Base-by-base conservation (phyloP, 2,888 invertebrate species). In the Cremastobaeus sp. region DNA sequence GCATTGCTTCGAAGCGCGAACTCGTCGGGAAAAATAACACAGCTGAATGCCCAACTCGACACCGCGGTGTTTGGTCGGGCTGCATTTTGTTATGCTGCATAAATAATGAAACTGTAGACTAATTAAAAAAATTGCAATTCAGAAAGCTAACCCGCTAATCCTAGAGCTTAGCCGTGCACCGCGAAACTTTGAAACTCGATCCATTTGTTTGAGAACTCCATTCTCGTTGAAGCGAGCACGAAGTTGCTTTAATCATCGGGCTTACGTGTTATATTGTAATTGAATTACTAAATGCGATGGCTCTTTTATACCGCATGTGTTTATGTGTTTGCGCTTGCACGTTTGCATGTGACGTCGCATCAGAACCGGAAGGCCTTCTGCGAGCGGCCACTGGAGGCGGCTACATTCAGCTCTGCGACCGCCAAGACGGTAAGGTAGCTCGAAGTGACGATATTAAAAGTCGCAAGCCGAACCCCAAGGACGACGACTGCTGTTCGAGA, bases 381-480 rank as follows among this genome's bases (percentile, higher is more conserved):
- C 77, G 65, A 14, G 73, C 32, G 6, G 59, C 66, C 54, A 66
- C 75, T 34, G 72, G 62, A 50, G 57, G 34, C 20, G 81, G 81
- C 57, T 83, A 85, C 77, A 72, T 77, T 57, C 82, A 81, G 64
- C 81, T 81, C 35, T 79, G 76, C 62, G 79, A 82, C 47, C 62
- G 74, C 43, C 83, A 86, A 79, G 85, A 85, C 79, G 86, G 86
- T 86, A 86, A 87, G 86, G 66, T 59, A 64, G 69, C 60, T 76
- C 68, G 77, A 64, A 66, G 57, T 73, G 70, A 65, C 74, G 66
- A 72, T 64, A 57, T 11, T 59, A 74, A 70, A 65, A 74, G 52
- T 50, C 47, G 57, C 65, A 79, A 76, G 62, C 60, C 55, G 59
- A 62, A 64, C 47, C 62, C 73, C 50, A 77, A 78, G 62, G 78